Evolutionary conservation across 2,888 invertebrate genomes (phyloP).

Genomic region (Auanema freiburgensis): DNA sequence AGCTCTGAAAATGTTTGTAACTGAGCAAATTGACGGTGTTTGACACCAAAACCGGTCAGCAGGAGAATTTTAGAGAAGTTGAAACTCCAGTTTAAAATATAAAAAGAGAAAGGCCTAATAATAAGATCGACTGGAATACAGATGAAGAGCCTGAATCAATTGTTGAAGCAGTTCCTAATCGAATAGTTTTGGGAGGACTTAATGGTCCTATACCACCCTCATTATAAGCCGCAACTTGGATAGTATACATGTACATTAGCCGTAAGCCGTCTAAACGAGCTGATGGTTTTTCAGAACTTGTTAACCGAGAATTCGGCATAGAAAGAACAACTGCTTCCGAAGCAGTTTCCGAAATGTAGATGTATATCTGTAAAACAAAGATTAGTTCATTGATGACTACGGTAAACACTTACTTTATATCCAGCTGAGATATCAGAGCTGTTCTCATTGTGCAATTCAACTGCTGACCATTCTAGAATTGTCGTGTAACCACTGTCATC

Average conservation of each 20-base stretch:
- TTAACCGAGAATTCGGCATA: slow-evolving; percentile 45
- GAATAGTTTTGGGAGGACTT: slow-evolving; percentile 42
- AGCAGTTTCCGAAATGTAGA: slow-evolving; percentile 43
- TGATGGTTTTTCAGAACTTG: slow-evolving; percentile 47
- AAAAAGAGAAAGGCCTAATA: too few relatives aligned
- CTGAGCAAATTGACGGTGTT: too few relatives aligned
- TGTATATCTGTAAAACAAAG: slow-evolving; percentile 30
- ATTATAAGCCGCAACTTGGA: slow-evolving; percentile 58
- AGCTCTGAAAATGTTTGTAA: too few relatives aligned
- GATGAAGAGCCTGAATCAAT: too few relatives aligned
- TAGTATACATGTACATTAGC: slow-evolving; percentile 55
- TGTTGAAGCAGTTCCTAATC: slow-evolving; percentile 34
- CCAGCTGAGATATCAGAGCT: slow-evolving; percentile 32
- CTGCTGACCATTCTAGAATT: slow-evolving; percentile 50
- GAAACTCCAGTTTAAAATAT: too few relatives aligned
- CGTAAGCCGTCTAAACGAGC: slow-evolving; percentile 57
- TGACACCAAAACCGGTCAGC: too few relatives aligned
- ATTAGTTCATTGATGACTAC: neutral
- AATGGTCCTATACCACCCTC: slow-evolving; percentile 55
- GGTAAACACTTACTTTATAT: slow-evolving; percentile 28
- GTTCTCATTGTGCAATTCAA: slow-evolving; percentile 32
- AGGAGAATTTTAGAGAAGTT: too few relatives aligned
- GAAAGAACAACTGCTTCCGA: slow-evolving; percentile 42
- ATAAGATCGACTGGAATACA: too few relatives aligned
- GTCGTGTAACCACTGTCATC: slow-evolving; percentile 44